Evolutionary conservation across 2,113 vertebrate genomes (phyloP).

Genomic region (Mormoops blainvillei): DNA sequence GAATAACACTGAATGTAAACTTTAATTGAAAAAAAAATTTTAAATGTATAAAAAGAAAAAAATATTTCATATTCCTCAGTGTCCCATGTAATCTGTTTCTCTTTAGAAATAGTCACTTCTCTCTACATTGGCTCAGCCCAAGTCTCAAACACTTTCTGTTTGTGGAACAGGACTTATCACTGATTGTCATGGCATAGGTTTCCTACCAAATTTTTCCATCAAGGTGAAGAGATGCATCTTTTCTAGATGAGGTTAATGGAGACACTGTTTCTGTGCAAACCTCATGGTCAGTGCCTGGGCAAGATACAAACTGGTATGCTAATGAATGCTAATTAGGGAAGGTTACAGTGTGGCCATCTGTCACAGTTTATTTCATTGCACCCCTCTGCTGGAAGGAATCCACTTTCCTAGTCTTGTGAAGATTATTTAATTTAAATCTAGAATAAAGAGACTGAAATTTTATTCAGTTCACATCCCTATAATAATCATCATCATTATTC

Average conservation of each 20-base stretch:
- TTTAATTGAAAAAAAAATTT: not conserved
- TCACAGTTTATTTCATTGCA: constrained; percentile 40
- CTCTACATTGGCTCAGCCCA: not conserved
- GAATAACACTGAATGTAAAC: not conserved
- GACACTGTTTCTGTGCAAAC: not conserved
- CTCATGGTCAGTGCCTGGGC: not conserved
- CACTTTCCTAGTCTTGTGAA: not conserved
- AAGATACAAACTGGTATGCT: constrained; percentile 37
- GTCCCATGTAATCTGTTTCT: not conserved
- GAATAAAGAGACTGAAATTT: not conserved
- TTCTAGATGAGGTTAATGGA: constrained; percentile 10
- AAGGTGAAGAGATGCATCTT: not conserved
- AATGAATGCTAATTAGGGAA: constrained; percentile 45
- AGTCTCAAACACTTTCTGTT: not conserved
- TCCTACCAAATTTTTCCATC: not conserved
- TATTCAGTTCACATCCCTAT: not conserved
- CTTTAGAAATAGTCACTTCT: not conserved
- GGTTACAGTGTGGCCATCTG: constrained; percentile 39
- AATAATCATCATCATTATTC: not conserved
- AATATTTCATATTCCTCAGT: not conserved
- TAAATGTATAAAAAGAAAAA: not conserved
- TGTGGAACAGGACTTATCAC: not conserved
- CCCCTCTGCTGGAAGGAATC: constrained; percentile 1
- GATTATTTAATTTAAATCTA: constrained; percentile 34
- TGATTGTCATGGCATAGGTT: not conserved